Evolutionary conservation across 2,113 vertebrate genomes (phyloP), one percentile per base, ranked within the genome.

Genomic region (Puffinus mauretanicus): DNA sequence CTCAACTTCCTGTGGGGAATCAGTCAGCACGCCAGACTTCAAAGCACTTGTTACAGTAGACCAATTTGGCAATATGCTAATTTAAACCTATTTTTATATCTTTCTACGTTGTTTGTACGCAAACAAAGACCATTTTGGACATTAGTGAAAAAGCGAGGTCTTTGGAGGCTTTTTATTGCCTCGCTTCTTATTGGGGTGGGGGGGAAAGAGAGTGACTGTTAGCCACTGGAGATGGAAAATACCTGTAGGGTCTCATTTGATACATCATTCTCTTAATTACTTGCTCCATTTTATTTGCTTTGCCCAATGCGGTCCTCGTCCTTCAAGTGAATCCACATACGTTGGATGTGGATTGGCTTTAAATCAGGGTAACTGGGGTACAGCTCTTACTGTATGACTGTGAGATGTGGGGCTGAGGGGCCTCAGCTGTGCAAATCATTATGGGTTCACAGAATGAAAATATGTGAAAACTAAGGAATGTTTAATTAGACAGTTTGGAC

Each of bases 21-120:
- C 97, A 94, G 67, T 93, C 84, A 97, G 91, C 30, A 79, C 11
- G 34, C 58, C 94, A 97, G 93, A 97, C 93, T 98, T 98, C 96
- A 82, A 97, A 96, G 94, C 92, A 91, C 84, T 96, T 88, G 89
- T 97, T 86, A 95, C 71, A 97, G 90, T 92, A 97, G 94, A 98
- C 95, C 13, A 49, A 97, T 96, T 97, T 97, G 96, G 95, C 87
- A 98, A 94, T 95, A 97, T 97, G 86, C 91, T 97, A 98, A 98
- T 97, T 97, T 93, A 97, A 85, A 88, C 61, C 92, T 95, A 96
- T 94, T 97, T 96, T 95, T 96, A 88, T 95, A 94, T 83, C 87
- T 94, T 96, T 42, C 7, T 80, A 92, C 32, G 40, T 90, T 85
- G 62, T 93, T 94, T 91, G 90, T 96, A 91, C 40, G 58, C 93